Conservation (phyloP, 2,888 invertebrate genomes). For the Callosobruchus maculatus region DNA sequence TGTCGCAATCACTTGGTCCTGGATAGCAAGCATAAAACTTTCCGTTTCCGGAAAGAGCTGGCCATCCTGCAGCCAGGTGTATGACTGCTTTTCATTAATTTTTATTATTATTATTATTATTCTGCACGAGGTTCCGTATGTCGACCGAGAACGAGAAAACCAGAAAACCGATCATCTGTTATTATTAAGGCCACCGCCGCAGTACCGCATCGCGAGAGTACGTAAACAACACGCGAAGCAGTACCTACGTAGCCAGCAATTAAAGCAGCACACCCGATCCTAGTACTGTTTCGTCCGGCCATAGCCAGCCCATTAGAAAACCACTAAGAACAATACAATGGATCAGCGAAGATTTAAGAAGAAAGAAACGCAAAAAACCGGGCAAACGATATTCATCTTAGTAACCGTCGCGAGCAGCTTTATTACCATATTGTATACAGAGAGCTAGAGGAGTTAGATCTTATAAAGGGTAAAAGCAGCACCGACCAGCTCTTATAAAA, state of each 20-base stretch:
- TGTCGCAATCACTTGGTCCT: no score
- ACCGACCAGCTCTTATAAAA: conserved; percentile 26
- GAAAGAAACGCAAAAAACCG: conserved; percentile 20
- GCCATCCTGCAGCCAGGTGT: no score
- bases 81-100: no score
- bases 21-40: no score
- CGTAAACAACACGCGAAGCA: not conserved
- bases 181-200: no score
- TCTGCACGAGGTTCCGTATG: no score
- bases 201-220: no score
- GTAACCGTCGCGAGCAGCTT: conserved; percentile 33
- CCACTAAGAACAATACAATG: conserved; percentile 29
- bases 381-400: conserved; percentile 32
- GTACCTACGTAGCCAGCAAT: not conserved
- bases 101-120: no score
- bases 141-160: no score
- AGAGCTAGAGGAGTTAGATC: conserved; percentile 25
- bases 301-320: conserved; percentile 17
- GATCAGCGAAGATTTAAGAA: conserved; percentile 20
- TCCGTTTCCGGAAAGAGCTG: no score
- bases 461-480: conserved; percentile 33
- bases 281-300: conserved; percentile 6
- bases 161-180: no score
- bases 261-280: conserved; percentile 5
- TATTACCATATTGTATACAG: conserved; percentile 38